Conservation (phyloP, 2,888 invertebrate species). For the Unio delphinus region DNA sequence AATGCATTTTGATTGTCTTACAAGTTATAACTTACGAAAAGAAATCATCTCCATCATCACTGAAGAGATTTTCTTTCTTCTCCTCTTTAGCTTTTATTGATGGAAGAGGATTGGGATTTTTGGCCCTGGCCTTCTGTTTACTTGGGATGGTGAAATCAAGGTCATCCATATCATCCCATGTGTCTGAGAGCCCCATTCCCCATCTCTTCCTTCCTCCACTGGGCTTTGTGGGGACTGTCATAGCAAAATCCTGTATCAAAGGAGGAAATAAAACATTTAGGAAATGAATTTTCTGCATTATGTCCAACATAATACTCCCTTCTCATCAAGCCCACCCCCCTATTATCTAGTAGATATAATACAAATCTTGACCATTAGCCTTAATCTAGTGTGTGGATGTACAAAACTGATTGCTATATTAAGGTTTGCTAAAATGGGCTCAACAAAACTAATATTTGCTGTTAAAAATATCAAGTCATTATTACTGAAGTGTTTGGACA, state of each 20-base stretch:
- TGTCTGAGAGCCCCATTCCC: slow-evolving; percentile 62
- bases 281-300: no score
- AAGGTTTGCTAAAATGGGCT: no score
- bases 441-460: no score
- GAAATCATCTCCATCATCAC: slow-evolving; percentile 62
- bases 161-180: slow-evolving; percentile 67
- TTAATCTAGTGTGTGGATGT: no score
- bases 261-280: no score
- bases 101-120: slow-evolving; percentile 38
- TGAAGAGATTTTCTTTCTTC: slow-evolving; percentile 41
- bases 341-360: no score
- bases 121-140: slow-evolving; percentile 48
- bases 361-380: no score
- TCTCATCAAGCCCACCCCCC: no score
- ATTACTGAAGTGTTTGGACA: no score
- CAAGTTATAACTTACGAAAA: slow-evolving; percentile 45
- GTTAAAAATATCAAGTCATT: no score
- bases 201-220: slow-evolving; percentile 65
- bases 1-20: not conserved
- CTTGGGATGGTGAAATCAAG: slow-evolving; percentile 56
- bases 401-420: no score
- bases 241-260: slow-evolving; percentile 19
- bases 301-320: no score
- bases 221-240: slow-evolving; percentile 57
- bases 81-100: slow-evolving; percentile 38